Evolutionary conservation across 2,113 vertebrate genomes (phyloP).

Genomic region (Dermatemys mawii): DNA sequence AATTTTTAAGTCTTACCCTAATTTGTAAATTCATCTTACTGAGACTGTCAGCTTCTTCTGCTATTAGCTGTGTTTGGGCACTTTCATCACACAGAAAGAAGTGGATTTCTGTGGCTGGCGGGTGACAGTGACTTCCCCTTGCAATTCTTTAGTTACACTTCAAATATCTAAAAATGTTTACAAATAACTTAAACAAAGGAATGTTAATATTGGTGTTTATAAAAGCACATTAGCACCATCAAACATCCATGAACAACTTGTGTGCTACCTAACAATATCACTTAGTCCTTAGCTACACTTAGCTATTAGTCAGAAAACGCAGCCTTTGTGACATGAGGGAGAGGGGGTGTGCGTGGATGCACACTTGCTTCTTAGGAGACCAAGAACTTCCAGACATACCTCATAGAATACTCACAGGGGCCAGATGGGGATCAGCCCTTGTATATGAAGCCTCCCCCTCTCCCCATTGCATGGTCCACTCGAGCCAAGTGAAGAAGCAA

Average conservation of each 20-base stretch:
- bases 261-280: background rate
- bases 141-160: background rate
- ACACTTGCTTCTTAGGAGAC: background rate
- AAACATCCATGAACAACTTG: background rate
- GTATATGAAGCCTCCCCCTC: background rate
- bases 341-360: accelerated
- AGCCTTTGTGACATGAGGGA: background rate
- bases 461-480: background rate
- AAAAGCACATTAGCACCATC: background rate
- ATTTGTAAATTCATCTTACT: background rate
- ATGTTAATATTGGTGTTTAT: background rate
- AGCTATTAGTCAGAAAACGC: accelerated
- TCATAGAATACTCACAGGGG: background rate
- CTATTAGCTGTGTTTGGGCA: background rate
- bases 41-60: background rate
- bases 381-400: background rate
- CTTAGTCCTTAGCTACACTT: background rate
- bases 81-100: background rate
- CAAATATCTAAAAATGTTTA: background rate
- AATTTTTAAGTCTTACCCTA: background rate
- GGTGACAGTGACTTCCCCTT: background rate
- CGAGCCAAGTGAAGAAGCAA: background rate
- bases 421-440: background rate
- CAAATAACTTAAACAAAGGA: background rate
- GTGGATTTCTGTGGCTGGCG: background rate